Base-by-base conservation (phyloP, 92 coral and sea anemone species). In the Epizoanthus fatuus region DNA sequence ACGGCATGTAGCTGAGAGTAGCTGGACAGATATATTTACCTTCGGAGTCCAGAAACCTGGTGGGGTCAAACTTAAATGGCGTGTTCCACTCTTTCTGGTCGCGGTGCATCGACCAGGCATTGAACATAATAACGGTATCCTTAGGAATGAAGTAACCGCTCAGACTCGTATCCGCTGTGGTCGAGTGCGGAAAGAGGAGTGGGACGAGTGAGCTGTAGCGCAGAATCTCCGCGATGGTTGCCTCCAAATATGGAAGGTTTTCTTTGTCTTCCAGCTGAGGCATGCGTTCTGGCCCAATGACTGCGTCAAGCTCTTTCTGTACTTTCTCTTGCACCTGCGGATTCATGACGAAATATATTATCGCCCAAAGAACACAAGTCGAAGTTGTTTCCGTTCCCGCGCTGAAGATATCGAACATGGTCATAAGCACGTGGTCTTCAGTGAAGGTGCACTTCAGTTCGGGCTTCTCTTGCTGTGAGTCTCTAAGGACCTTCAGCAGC, bases 321-420 rank as follows among this genome's bases (percentile, higher is more conserved):
- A 97, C 76, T 44, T 84, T 83, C 60, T 85, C 78, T 58, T 97
- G 99, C 32, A 95, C 98, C 69, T 84, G 65, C 16, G 96, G 98
- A 83, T 97, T 95, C 63, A 86, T 81, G 42, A 95, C 95, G 32
- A 97, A 87, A 82, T 93, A 97, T 38, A 96, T 91, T 65, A 97
- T 92, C 63, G 95, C 92, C 99, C 99, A 97, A 11, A 92, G 97
- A 25, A 97, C 81, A 57, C 93, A 89, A 0, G 98, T 93, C 5
- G 98, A 93, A 25, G 98, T 95, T 35, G 99, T 97, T 83, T 97
- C 98, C 54, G 96, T 84, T 15, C 99, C 99, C 22, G 98, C 99
- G 63, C 96, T 93, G 73, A 97, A 95, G 42, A 92, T 90, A 84
- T 97, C 99, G 74, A 84, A 89, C 80, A 97, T 75, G 37, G 98